Percentiles rank a stretch among this genome's conserved stretches.
Conservation (phyloP, 2,888 invertebrate genomes). For the Galeopsomyia nigrocyanea region DNA sequence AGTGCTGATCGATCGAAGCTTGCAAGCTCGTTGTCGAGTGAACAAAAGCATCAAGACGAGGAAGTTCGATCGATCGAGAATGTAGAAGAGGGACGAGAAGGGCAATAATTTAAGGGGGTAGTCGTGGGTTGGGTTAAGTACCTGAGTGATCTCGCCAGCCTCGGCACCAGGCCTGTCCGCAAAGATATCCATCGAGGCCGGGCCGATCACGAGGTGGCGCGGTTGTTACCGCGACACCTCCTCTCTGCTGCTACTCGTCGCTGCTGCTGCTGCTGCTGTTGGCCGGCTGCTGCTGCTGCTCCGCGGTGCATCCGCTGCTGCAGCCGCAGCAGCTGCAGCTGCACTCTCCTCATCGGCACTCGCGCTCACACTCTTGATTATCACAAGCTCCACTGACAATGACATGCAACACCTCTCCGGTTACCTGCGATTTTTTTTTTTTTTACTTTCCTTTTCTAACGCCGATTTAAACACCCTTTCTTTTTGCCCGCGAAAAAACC, state of each 20-base stretch:
- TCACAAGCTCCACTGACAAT: too few species aligned
- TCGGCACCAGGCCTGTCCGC: conserved; percentile 39
- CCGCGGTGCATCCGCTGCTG: neutral
- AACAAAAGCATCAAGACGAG: too few species aligned
- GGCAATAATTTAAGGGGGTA: too few species aligned
- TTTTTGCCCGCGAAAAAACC: too few species aligned
- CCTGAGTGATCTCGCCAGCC: conserved; percentile 41
- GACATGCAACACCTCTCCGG: too few species aligned
- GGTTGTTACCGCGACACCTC: neutral
- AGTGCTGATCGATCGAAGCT: too few species aligned
- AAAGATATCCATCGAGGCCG: conserved; percentile 42
- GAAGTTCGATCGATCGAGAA: too few species aligned
- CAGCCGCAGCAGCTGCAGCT: neutral
- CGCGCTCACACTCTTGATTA: too few species aligned
- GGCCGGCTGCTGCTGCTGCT: neutral
- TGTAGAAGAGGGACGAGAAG: too few species aligned
- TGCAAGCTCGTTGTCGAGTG: too few species aligned
- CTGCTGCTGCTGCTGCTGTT: neutral
- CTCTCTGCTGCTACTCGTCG: conserved; percentile 5
- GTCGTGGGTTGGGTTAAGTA: neutral
- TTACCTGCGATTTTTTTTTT: too few species aligned
- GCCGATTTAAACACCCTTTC: too few species aligned
- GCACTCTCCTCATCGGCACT: neutral
- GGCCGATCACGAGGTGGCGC: conserved; percentile 26
- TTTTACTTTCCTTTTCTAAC: neutral